These are phyloP conservation scores for Ptilorrhoa leucosticta DNA, from an alignment of 2,113 vertebrate species.

Conservation along the genomic window DNA sequence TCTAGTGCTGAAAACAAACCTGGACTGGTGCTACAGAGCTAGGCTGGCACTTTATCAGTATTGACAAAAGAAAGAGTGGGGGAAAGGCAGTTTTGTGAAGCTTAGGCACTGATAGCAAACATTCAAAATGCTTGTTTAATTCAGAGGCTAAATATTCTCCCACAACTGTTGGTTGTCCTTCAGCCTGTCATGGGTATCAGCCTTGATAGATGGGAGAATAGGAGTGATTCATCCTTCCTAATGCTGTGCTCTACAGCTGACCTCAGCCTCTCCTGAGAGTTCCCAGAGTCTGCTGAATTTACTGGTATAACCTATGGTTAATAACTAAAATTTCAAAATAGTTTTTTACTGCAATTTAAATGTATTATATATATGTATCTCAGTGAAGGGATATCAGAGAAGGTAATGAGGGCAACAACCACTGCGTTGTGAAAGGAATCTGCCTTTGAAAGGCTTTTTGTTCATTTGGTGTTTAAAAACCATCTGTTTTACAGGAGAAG, in stretches of 20 bases:
- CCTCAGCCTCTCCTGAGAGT: slow-evolving; percentile 40
- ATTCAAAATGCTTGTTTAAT: not conserved
- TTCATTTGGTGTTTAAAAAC: not conserved
- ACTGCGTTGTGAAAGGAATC: not conserved
- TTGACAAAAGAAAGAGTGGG: not conserved
- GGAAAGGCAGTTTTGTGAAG: not conserved
- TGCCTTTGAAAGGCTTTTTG: not conserved
- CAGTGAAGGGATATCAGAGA: not conserved
- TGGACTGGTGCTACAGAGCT: not conserved
- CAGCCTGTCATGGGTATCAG: not conserved
- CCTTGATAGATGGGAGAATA: slow-evolving; percentile 14
- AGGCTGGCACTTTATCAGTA: not conserved
- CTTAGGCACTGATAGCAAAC: not conserved
- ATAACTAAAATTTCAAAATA: not conserved
- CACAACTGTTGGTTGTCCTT: not conserved
- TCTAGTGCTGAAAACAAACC: not conserved
- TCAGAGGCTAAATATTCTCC: not conserved
- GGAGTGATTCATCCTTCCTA: slow-evolving; percentile 40
- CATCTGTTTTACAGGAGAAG: not conserved
- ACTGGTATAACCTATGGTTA: not conserved
- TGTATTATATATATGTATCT: not conserved
- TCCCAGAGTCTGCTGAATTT: slow-evolving; percentile 33
- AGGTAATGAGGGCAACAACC: not conserved
- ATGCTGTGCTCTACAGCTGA: slow-evolving; percentile 9
- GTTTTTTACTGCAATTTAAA: not conserved